Conservation (phyloP, 2,113 vertebrate species). For the Coryphaenoides rupestris region DNA sequence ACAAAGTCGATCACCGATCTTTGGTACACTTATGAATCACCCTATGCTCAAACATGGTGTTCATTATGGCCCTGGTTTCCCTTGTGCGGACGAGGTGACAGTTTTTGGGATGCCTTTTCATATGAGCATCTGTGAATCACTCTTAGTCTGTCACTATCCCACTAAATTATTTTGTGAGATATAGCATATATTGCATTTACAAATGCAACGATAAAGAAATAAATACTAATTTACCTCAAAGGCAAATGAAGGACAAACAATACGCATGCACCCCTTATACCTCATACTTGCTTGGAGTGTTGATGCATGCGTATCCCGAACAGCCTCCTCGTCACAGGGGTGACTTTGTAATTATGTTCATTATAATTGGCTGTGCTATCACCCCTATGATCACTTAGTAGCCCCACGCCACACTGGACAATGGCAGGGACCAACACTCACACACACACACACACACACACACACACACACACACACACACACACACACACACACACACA, state of each 20-base stretch:
- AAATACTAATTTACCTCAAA: no score
- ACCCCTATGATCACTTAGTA: slow-evolving; percentile 66
- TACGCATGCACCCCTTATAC: background rate
- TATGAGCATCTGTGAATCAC: no score
- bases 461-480: slow-evolving; percentile 12
- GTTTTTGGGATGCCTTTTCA: no score
- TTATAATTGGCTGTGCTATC: slow-evolving; percentile 81
- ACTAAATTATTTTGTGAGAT: no score
- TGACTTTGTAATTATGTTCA: slow-evolving; percentile 82
- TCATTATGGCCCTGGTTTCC: no score
- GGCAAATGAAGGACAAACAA: background rate
- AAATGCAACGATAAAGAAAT: no score
- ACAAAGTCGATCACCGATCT: no score
- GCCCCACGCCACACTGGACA: slow-evolving; percentile 62
- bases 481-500: slow-evolving; percentile 13
- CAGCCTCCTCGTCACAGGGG: slow-evolving; percentile 61
- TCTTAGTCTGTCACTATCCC: no score
- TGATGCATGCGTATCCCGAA: slow-evolving; percentile 67
- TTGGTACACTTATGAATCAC: no score
- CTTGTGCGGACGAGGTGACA: no score
- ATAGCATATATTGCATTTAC: no score
- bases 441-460: background rate
- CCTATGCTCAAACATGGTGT: no score
- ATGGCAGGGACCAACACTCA: slow-evolving; percentile 43
- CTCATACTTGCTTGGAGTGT: slow-evolving; percentile 33